Conservation (phyloP, 2,888 invertebrate genomes). For the Nomada hirtipes region DNA sequence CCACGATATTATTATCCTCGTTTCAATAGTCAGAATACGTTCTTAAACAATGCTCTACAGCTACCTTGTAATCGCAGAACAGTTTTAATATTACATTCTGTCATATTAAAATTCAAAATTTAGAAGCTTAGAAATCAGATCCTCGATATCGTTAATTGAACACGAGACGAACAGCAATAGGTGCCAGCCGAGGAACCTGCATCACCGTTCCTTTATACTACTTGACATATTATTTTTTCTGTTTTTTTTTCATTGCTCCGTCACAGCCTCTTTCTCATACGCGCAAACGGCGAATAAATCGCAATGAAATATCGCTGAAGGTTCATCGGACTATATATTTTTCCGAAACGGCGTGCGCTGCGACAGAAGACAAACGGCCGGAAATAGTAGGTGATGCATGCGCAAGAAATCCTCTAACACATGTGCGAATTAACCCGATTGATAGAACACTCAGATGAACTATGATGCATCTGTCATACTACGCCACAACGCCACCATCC, state of each 20-base stretch:
- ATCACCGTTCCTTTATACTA: no score
- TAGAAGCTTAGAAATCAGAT: no score
- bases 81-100: no score
- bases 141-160: no score
- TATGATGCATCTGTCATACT: constrained; percentile 62
- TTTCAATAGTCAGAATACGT: background rate
- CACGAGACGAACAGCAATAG: no score
- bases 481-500: constrained; percentile 15
- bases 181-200: no score
- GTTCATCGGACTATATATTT: constrained; percentile 48
- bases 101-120: no score
- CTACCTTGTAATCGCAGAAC: no score
- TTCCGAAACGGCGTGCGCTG: constrained; percentile 41
- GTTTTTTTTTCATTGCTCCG: constrained; percentile 12
- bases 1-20: background rate
- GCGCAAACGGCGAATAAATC: constrained; percentile 27
- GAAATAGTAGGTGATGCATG: constrained; percentile 68
- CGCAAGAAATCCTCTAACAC: constrained; percentile 71
- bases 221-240: background rate
- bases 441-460: constrained; percentile 65
- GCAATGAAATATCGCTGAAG: constrained; percentile 30
- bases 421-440: constrained; percentile 69
- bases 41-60: background rate
- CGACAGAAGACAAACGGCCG: constrained; percentile 51
- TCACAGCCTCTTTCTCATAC: constrained; percentile 39